Percentiles rank a stretch among this genome's conserved stretches.
Evolutionary conservation across 2,113 vertebrate genomes (phyloP).

Genomic region (Scophthalmus maximus): DNA sequence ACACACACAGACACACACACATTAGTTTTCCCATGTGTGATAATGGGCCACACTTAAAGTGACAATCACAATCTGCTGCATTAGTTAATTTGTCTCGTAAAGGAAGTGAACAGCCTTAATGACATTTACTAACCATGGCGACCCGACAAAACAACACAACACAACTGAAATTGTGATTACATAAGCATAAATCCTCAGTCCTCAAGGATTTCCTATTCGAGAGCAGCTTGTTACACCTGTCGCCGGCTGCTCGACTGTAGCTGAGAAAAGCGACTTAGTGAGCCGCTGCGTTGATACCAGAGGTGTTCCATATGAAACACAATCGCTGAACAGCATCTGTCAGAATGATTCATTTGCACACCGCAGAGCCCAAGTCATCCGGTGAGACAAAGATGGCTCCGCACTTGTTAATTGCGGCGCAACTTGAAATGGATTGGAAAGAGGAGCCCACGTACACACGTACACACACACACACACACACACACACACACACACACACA

Average conservation of each 20-base stretch:
- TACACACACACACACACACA: constrained; percentile 20
- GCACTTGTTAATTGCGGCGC: constrained; percentile 60
- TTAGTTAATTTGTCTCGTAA: constrained; percentile 26
- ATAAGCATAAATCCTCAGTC: constrained; percentile 58
- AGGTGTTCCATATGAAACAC: constrained; percentile 45
- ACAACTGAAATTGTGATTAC: constrained; percentile 52
- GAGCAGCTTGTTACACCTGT: constrained; percentile 65
- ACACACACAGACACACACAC: not conserved
- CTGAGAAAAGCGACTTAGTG: constrained; percentile 47
- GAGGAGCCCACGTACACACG: not conserved
- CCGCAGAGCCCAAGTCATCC: constrained; percentile 40
- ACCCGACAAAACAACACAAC: constrained; percentile 48
- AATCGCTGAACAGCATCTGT: constrained; percentile 60
- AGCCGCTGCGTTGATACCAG: constrained; percentile 38
- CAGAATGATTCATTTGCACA: constrained; percentile 50
- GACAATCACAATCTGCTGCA: constrained; percentile 29
- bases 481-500: constrained; percentile 8
- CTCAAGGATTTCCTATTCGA: constrained; percentile 55
- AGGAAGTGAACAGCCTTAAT: constrained; percentile 26
- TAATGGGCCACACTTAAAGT: constrained; percentile 7
- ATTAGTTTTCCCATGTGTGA: constrained; percentile 4
- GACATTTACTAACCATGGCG: constrained; percentile 50
- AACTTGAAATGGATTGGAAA: constrained; percentile 45
- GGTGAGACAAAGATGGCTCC: constrained; percentile 49
- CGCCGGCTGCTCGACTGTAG: constrained; percentile 37